Evolutionary conservation across 2,113 vertebrate species (phyloP).

Genomic region (Bambusicola thoracicus): DNA sequence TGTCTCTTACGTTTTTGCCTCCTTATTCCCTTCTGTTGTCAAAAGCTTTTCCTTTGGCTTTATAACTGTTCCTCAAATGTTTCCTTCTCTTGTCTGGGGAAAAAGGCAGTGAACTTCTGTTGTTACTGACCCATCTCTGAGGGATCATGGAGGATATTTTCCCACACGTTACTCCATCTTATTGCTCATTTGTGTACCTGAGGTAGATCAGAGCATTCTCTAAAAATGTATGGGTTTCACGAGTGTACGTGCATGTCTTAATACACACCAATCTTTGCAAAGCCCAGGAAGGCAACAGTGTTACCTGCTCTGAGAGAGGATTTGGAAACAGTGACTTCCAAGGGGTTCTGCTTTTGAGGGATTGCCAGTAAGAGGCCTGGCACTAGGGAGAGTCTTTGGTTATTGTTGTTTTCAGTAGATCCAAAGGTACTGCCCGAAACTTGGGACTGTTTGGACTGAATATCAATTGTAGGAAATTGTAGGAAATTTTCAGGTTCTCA

Average conservation of each 20-base stretch:
- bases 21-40: not conserved
- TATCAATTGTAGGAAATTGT: not conserved
- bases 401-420: not conserved
- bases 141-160: not conserved
- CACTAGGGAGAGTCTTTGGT: not conserved
- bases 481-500: not conserved
- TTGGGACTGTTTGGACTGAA: not conserved
- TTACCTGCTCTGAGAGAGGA: not conserved
- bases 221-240: not conserved
- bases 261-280: rapidly evolving
- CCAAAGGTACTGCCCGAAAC: not conserved
- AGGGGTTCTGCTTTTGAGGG: not conserved
- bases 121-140: not conserved
- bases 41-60: not conserved
- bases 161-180: not conserved
- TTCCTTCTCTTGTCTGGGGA: not conserved
- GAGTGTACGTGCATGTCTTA: not conserved
- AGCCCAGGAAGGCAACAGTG: not conserved
- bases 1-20: not conserved
- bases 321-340: not conserved
- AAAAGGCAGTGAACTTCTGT: not conserved
- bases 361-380: not conserved
- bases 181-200: not conserved
- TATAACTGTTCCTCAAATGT: not conserved
- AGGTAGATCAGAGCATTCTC: not conserved